Evolutionary conservation across 2,888 invertebrate genomes (phyloP), one percentile per base, ranked within the genome.

Genomic region (Automeris io): DNA sequence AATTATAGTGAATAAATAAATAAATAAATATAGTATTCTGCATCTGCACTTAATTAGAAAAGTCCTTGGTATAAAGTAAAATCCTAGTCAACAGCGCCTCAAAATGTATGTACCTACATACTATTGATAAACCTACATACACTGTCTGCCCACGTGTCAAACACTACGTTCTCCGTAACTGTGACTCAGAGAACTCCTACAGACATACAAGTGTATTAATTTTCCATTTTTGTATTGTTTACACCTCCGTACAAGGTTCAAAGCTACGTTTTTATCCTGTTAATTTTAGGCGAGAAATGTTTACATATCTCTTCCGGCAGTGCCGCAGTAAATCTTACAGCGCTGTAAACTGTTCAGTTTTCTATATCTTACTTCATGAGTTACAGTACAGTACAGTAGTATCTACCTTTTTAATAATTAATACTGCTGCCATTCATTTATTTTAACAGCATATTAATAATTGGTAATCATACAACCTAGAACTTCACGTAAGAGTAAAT

Each of bases 281-380:
- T 78, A 75, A 75, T 70, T 70, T 70, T 75, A 74, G 63, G 59
- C 47, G 39, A 45, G 57, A 49, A 58, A 60, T 73, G 77, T 78
- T 75, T 75, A 73, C 63, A 52, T 49, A 56, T 60, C 60, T 63
- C 71, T 75, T 76, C 75, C 70, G 70, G 70, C 54, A 59, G 54
- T 46, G 54, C 47, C 38, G 56, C 54, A 55, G 66, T 77, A 74
- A 74, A 74, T 77, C 68, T 61, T 46, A 53, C 50, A 70, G 66
- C 70, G 51, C 47, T 49, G 42, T 41, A 50, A 49, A 54, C 55
- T 56, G 16, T 29, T 16, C 16, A 29, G 29, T 16, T 16, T 65
- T 54, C 57, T 48, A 46, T 40, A 39, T 48, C 48, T 51, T 47
- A 45, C 42, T 44, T 52, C 42, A 42, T 43, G 44, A 42, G 41